phyloP scores from a whole-genome alignment of 2,113 vertebrate genomes.

The Nesoenas mayeri region DNA sequence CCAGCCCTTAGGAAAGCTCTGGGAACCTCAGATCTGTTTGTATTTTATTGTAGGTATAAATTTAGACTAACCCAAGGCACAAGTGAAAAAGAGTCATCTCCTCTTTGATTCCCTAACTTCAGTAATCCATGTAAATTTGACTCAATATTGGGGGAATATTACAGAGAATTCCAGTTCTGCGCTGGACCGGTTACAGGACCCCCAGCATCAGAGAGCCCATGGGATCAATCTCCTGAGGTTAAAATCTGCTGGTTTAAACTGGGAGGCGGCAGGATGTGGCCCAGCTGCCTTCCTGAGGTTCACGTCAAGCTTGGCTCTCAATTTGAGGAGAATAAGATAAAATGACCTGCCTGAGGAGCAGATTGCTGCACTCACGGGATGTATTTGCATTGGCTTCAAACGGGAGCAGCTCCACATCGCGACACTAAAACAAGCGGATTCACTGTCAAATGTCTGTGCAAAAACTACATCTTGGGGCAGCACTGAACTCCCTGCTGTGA shows the following conservation, averaged over 20 bases:
- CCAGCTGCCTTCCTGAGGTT: not conserved
- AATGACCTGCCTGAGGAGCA: slow-evolving; percentile 19
- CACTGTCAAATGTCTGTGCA: not conserved
- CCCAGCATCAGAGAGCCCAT: not conserved
- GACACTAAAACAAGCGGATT: not conserved
- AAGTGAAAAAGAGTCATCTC: not conserved
- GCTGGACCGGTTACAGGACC: not conserved
- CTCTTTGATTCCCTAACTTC: not conserved
- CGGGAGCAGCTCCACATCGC: not conserved
- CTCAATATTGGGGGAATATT: rapidly evolving
- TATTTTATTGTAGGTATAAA: not conserved
- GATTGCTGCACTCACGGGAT: not conserved
- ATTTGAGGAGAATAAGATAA: not conserved
- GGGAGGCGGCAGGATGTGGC: not conserved
- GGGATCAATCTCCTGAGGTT: rapidly evolving
- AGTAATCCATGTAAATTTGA: not conserved
- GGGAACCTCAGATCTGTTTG: not conserved
- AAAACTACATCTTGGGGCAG: not conserved
- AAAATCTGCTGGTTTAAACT: not conserved
- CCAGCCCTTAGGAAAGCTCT: not conserved
- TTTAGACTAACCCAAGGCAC: not conserved
- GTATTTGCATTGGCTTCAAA: not conserved
- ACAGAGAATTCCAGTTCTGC: not conserved
- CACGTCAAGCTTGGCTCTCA: not conserved
- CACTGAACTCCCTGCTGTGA: not conserved